Base-by-base conservation (phyloP, 1,140 invertebrate genomes). In the Temnothorax nylanderi region DNA sequence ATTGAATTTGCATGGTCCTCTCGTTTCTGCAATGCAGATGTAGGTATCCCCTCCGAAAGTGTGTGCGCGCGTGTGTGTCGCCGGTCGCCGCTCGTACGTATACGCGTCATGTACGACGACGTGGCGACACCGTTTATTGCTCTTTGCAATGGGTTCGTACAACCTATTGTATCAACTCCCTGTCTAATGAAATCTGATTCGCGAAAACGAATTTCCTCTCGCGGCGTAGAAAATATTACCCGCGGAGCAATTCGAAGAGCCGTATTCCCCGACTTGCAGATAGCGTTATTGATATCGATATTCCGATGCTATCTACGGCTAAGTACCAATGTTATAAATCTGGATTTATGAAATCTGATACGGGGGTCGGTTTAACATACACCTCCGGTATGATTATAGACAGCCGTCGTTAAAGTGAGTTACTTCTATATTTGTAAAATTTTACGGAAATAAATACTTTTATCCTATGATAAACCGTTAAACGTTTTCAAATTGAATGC, bases 1-100 rank as follows among this genome's bases (percentile, higher is more conserved):
- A 91, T 91, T 90, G 89, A 91, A 91, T 90, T 90, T 91, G 78
- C 89, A 90, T 87, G 89, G 89, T 69, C 87, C 69, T 90, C 89
- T 90, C 82, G 87, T 91, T 91, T 86, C 89, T 91, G 89, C 89
- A 91, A 78, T 91, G 90, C 90, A 87, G 90, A 91, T 91, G 74
- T n/a, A n/a, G n/a, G n/a, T 85, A 87, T 84, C 62, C 80, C 58
- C 56, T 54, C 44, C 44, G 37, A 76, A 88, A 62, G 76, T 78
- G 58, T 78, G 64, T n/a, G 41, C 44, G 6, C 32, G 60, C 7
- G 60, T 54, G 56, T 47, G 62, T 64, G 26, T 8, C 49, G 16
- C 16, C 34, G 34, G 18, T 16, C 16, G 18, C 37, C 34, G 18
- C 18, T 84, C 69, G 51, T 77, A 82, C 44, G 72, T 64, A 58